A percentile compares a stretch with the other conserved stretches of the same genome.
These are phyloP conservation scores for Liasis olivaceus DNA, from an alignment of 2,797 vertebrate genomes.

Conservation along the genomic window DNA sequence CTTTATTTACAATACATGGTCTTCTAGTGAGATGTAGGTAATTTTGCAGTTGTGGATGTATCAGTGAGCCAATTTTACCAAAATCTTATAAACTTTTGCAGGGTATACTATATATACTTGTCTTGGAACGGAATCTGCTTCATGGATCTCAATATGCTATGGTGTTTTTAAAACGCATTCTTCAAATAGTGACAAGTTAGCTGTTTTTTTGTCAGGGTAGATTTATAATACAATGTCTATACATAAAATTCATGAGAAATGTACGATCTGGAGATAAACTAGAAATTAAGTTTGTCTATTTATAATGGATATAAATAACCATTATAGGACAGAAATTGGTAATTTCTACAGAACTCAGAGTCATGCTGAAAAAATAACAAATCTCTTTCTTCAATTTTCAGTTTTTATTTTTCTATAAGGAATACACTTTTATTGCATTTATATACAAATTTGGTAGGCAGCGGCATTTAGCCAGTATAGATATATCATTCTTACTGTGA, in stretches of 20 bases:
- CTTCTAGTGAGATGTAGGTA: neutral
- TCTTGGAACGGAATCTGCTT: neutral
- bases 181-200: neutral
- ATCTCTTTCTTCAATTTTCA: neutral
- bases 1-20: neutral
- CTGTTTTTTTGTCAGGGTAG: neutral
- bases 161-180: neutral
- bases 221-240: neutral
- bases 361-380: neutral
- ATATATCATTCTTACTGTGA: slow-evolving; percentile 3
- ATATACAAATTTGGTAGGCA: neutral
- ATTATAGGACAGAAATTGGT: neutral
- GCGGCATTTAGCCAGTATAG: neutral
- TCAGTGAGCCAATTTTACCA: neutral
- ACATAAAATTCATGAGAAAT: neutral
- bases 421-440: neutral
- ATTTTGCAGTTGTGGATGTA: neutral
- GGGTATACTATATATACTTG: neutral
- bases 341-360: slow-evolving; percentile 7
- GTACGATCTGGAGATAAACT: neutral
- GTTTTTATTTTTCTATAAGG: slow-evolving; percentile 20
- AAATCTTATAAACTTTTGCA: neutral
- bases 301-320: slow-evolving; percentile 4
- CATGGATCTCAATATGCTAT: neutral
- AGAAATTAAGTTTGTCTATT: neutral